These are phyloP conservation scores for Alloplasta piceator DNA, from an alignment of 2,888 invertebrate genomes.

Conservation along the genomic window DNA sequence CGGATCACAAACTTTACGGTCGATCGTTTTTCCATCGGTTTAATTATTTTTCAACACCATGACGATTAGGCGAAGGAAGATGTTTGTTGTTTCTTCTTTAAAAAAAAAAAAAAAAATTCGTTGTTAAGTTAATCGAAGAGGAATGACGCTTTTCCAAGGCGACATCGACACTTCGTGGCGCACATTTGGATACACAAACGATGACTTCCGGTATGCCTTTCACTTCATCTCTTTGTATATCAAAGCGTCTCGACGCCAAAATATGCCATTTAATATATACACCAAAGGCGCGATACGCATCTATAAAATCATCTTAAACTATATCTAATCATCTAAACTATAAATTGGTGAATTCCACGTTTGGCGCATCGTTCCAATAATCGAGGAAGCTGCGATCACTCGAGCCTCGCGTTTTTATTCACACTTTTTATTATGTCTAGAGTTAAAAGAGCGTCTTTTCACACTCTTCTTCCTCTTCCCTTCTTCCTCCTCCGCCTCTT, in stretches of 20 bases:
- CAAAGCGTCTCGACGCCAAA: neutral
- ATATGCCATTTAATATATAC: neutral
- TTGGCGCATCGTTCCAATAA: conserved; percentile 30
- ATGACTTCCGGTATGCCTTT: conserved; percentile 19
- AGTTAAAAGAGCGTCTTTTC: conserved; percentile 39
- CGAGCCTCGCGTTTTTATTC: conserved; percentile 27
- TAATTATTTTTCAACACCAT: conserved; percentile 56
- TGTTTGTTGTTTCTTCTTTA: no score
- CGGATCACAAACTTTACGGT: conserved; percentile 63
- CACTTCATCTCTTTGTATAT: neutral
- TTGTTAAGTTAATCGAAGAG: no score
- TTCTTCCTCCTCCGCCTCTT: conserved; percentile 1
- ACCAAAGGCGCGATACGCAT: neutral
- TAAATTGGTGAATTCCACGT: no score
- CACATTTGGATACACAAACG: no score
- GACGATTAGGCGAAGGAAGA: conserved; percentile 24
- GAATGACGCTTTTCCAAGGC: no score
- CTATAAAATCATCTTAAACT: neutral
- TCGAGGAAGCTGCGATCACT: conserved; percentile 19
- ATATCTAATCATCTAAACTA: no score
- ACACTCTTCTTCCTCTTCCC: conserved; percentile 7
- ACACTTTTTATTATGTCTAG: conserved; percentile 23
- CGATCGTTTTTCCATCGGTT: conserved; percentile 66
- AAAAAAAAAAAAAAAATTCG: no score
- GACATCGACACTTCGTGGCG: neutral